Base-by-base conservation (phyloP, 2,888 invertebrate species). In the Beris morrisii region DNA sequence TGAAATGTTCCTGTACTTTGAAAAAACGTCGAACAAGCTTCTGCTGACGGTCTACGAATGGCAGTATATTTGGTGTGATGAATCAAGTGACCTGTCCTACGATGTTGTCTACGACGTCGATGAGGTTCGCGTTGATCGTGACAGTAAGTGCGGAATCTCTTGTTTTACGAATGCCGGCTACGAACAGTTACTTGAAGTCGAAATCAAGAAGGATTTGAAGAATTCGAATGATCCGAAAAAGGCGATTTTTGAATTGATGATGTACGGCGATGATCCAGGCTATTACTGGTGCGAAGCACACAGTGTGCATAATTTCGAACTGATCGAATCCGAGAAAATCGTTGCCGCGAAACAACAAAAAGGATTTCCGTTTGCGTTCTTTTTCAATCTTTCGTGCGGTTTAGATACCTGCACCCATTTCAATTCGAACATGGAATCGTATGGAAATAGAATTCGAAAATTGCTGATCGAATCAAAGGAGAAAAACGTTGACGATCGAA, bases 211-310 rank as follows among this genome's bases (percentile, higher is more conserved):
- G 78, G 74, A 77, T n/a, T n/a, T n/a, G n/a, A n/a, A n/a, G n/a
- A n/a, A n/a, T n/a, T n/a, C n/a, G n/a, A n/a, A n/a, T 66, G 75
- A 74, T 4, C 66, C 71, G 13, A 70, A 72, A 0, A 77, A 77
- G 63, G 71, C 75, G 0, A 81, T 86, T 4, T 87, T 84, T 69
- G 76, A 81, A 64, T 73, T 88, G 3, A 79, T 83, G 69, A 75
- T 85, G 1, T 78, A 84, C 50, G 82, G 79, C 3, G 79, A 84
- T 50, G 81, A 82, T 67, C 83, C 86, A 0, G 87, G 86, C 1
- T 82, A 85, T 70, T 88, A 88, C 74, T 88, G 87, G 87, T 88
- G 88, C 74, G 85, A 86, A 76, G 86, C 84, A 0, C 84, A 86
- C 71, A 74, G 75, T 1, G 81, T 84, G 4, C 73, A 73, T 65